Percentiles rank a stretch among this genome's conserved stretches.
phyloP scores from a whole-genome alignment of 2,888 invertebrate species.

The Drosophila heteroneura region DNA sequence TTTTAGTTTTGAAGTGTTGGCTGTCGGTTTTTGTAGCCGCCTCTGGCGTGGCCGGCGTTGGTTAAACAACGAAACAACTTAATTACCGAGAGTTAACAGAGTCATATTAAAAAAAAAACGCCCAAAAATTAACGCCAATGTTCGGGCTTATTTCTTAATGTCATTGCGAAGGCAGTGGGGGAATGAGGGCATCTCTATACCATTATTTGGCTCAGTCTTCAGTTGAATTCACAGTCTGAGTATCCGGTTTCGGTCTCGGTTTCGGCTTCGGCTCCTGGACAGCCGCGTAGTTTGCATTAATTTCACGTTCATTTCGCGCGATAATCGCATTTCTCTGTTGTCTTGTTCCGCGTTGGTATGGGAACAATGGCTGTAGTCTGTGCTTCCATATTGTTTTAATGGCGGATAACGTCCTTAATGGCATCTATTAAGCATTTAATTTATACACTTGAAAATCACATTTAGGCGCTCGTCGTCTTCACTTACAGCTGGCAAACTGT shows the following conservation, averaged over 20 bases:
- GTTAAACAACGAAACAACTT: conserved; percentile 56
- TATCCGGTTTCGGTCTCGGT: conserved; percentile 16
- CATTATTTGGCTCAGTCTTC: conserved; percentile 11
- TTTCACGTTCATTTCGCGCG: conserved; percentile 77
- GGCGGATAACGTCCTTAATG: conserved; percentile 75
- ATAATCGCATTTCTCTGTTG: conserved; percentile 72
- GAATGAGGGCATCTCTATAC: conserved; percentile 6
- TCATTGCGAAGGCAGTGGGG: background rate
- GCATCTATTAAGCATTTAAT: conserved; percentile 78
- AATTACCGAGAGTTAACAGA: conserved; percentile 48
- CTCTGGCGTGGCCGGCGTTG: conserved; percentile 44
- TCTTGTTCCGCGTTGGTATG: conserved; percentile 20
- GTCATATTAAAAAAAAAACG: conserved; percentile 16
- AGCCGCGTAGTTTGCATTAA: conserved; percentile 77
- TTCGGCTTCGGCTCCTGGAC: conserved; percentile 20
- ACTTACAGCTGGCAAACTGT: conserved; percentile 22
- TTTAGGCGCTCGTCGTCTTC: conserved; percentile 38
- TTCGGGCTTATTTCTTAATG: conserved; percentile 57
- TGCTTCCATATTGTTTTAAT: conserved; percentile 75
- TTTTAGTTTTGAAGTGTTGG: conserved; percentile 40
- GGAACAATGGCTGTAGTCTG: conserved; percentile 29
- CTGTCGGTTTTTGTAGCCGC: conserved; percentile 37
- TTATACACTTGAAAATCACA: conserved; percentile 77
- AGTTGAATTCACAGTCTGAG: conserved; percentile 9
- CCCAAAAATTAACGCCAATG: conserved; percentile 66